Base-by-base conservation (phyloP, 2,113 vertebrate species). In the Vombatus ursinus region DNA sequence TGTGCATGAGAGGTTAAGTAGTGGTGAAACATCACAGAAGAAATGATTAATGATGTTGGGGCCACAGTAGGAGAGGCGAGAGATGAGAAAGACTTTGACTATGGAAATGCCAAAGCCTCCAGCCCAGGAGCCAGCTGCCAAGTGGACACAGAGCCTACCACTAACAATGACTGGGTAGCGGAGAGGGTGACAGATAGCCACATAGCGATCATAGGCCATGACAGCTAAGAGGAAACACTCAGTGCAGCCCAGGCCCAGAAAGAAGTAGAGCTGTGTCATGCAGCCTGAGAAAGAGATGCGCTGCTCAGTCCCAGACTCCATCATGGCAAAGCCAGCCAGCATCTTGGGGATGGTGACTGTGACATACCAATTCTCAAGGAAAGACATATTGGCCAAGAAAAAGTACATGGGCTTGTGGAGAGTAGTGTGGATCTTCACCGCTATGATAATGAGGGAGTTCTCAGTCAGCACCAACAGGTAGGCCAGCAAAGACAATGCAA, bases 381-480 rank as follows among this genome's bases (percentile, higher is more conserved):
- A 98, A 10, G 98, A 97, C 97, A 98, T 97, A 93, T 98, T 98
- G 90, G 97, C 96, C 84, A 98, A 94, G 93, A 98, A 98, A 77
- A 97, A 98, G 84, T 98, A 98, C 98, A 98, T 98, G 50, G 98
- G 98, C 91, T 98, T 98, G 91, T 98, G 98, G 12, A 98, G 98
- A 4, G 94, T 96, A 0, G 96, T 91, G 12, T 97, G 96, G 77
- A 28, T 96, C 47, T 24, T 97, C 91, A 98, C 68, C 24, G 97
- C 95, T 54, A 92, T 12, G 47, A 96, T 96, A 57, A 98, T 98
- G 28, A 98, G 96, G 14, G 14, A 92, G n/a, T 98, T 98, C 89
- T 98, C 97, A 61, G 95, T 97, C 51, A 97, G 94, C 44, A 98
- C 98, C 94, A 98, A 52, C 24, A 97, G 37, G 51, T 97, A 97